A percentile compares a stretch with the other conserved stretches of the same genome.
These are phyloP conservation scores for Osmoderma eremita DNA, from an alignment of 2,888 invertebrate genomes.

Conservation along the genomic window DNA sequence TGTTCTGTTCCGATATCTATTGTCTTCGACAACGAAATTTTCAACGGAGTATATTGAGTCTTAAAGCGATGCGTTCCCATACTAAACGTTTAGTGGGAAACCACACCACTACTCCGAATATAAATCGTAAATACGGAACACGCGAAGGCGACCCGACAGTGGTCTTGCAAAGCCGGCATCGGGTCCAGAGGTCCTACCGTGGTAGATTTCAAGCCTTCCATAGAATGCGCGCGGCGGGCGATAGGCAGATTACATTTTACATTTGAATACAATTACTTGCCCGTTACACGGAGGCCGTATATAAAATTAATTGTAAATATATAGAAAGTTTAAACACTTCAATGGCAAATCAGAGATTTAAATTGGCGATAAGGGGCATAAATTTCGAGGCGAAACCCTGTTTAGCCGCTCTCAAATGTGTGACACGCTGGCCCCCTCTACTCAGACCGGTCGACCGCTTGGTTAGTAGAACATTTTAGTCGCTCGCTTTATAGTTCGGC, in stretches of 20 bases:
- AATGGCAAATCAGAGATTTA: slow-evolving; percentile 64
- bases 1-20: too few relatives aligned
- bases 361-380: slow-evolving; percentile 63
- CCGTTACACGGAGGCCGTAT: slow-evolving; percentile 57
- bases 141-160: background rate
- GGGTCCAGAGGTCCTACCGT: background rate
- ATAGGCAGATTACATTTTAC: slow-evolving; percentile 55
- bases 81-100: background rate
- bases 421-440: slow-evolving; percentile 48
- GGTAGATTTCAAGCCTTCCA: too few relatives aligned
- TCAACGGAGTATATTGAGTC: too few relatives aligned
- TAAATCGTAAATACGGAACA: slow-evolving; percentile 1
- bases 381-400: slow-evolving; percentile 62
- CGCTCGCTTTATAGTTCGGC: slow-evolving; percentile 19
- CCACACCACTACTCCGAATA: too few relatives aligned
- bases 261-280: slow-evolving; percentile 64
- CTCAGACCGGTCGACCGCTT: slow-evolving; percentile 19
- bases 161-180: background rate
- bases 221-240: slow-evolving; percentile 7
- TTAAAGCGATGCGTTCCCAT: background rate
- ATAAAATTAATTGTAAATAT: slow-evolving; percentile 64
- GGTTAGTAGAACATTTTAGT: slow-evolving; percentile 36
- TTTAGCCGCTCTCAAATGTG: slow-evolving; percentile 57
- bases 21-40: too few relatives aligned
- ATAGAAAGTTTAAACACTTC: slow-evolving; percentile 64